Percentiles rank a stretch among this genome's conserved stretches.
Conservation (phyloP, 2,888 invertebrate genomes). For the Nezara viridula region DNA sequence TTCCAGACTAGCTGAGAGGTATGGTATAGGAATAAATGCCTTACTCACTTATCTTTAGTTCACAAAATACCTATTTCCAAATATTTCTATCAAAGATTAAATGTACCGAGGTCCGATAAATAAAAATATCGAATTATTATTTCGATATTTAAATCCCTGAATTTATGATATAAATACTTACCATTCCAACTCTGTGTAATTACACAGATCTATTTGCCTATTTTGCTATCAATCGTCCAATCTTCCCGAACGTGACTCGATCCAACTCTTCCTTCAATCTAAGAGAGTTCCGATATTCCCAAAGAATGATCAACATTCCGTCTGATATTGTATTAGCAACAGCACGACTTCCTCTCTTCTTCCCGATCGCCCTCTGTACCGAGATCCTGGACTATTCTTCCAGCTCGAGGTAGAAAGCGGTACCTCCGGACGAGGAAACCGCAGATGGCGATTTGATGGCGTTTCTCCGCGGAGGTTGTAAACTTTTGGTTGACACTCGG, state of each 20-base stretch:
- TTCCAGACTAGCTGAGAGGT: too few species aligned
- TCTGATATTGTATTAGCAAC: not conserved
- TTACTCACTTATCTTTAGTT: too few species aligned
- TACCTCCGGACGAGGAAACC: not conserved
- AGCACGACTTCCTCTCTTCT: not conserved
- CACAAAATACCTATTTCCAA: too few species aligned
- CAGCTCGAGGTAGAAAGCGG: not conserved
- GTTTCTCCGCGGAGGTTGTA: not conserved
- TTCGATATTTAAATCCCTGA: too few species aligned
- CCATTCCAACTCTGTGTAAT: too few species aligned
- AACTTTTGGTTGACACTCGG: not conserved
- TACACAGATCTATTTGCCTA: too few species aligned
- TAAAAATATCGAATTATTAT: too few species aligned
- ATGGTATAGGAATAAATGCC: too few species aligned
- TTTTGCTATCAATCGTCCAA: too few species aligned
- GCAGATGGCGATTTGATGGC: conserved; percentile 14
- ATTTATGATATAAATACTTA: too few species aligned
- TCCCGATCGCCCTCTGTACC: not conserved
- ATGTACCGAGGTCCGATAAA: too few species aligned
- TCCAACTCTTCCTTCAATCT: not conserved
- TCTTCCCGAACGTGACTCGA: not conserved
- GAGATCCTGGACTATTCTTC: conserved; percentile 26
- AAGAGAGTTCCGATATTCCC: not conserved
- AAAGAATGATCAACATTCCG: not conserved
- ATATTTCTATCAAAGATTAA: too few species aligned